Conservation (phyloP, 2,113 vertebrate genomes). For the Ptilonorhynchus violaceus region DNA sequence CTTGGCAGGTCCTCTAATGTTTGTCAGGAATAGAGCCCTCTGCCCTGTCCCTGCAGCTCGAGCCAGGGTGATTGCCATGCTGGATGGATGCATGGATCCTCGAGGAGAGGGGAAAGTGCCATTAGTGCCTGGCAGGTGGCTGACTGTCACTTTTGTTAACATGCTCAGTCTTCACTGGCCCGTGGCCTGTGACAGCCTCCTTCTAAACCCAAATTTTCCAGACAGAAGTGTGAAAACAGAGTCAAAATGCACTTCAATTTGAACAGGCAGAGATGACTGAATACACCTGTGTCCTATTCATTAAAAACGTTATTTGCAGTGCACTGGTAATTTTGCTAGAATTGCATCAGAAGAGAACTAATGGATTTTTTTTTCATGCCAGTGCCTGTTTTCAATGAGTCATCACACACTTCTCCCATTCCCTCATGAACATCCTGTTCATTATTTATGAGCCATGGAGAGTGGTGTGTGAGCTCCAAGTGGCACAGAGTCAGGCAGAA, state of each 20-base stretch:
- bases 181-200: background rate
- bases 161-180: background rate
- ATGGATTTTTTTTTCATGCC: background rate
- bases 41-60: background rate
- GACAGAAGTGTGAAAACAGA: background rate
- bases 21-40: background rate
- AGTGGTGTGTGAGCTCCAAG: background rate
- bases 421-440: background rate
- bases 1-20: background rate
- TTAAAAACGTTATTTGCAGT: background rate
- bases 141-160: background rate
- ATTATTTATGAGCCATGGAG: slow-evolving; percentile 18
- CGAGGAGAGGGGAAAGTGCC: background rate
- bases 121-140: background rate
- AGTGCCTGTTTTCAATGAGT: background rate
- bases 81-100: background rate
- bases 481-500: background rate
- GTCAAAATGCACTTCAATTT: background rate
- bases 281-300: background rate
- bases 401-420: background rate
- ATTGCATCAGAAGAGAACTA: background rate
- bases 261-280: background rate
- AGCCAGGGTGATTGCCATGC: background rate
- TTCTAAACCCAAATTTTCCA: background rate
- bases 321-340: background rate